phyloP scores from a whole-genome alignment of 2,888 invertebrate genomes.

The Drosophila kambysellisi region DNA sequence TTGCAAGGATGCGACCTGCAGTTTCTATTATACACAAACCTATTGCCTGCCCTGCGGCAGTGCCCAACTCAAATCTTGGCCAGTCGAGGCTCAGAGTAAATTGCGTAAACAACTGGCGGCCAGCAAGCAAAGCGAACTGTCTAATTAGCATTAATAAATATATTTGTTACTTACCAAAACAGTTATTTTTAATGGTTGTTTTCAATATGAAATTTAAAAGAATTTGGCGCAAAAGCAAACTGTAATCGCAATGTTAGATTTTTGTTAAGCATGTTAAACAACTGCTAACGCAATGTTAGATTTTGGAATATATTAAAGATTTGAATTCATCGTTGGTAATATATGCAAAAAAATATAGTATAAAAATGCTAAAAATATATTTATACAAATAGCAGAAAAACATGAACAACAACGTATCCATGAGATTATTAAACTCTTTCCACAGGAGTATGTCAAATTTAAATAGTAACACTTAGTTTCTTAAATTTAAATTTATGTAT shows the following conservation, averaged over 20 bases:
- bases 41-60: slow-evolving; percentile 91
- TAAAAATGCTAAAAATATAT: background rate
- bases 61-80: slow-evolving; percentile 87
- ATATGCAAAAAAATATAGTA: background rate
- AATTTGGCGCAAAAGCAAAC: background rate
- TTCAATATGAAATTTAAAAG: background rate
- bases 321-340: background rate
- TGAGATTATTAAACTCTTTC: background rate
- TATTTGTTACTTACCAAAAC: background rate
- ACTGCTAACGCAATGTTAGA: background rate
- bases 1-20: slow-evolving; percentile 91
- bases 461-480: background rate
- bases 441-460: background rate
- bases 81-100: slow-evolving; percentile 89
- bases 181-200: background rate
- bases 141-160: background rate
- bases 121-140: slow-evolving; percentile 9
- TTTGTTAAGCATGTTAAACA: background rate
- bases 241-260: background rate
- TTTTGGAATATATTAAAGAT: background rate
- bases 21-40: slow-evolving; percentile 91
- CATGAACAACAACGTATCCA: background rate
- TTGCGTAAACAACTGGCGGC: slow-evolving; percentile 84
- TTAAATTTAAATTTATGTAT: slow-evolving; percentile 8
- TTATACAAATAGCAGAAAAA: background rate